Evolutionary conservation across 2,113 vertebrate species (phyloP), one percentile per base, ranked within the genome.

Genomic region (Eublepharis macularius): DNA sequence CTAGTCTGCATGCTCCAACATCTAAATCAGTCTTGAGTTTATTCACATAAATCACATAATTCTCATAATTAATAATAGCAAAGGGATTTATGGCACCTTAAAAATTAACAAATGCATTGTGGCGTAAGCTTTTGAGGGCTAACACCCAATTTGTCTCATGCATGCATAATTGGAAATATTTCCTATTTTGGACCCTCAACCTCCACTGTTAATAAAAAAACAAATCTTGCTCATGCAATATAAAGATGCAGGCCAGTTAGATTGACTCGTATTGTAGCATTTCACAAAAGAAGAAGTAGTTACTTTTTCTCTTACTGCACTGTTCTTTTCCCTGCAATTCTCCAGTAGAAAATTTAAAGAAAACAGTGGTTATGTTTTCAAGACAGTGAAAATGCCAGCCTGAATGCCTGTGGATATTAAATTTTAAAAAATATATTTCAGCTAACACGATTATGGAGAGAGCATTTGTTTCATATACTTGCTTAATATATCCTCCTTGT

Each of bases 391-490:
- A 2, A 13, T 0, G 0, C 6, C 1, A 21, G 36, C 43, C 0
- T 13, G 76, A 83, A 83, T 85, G 45, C 2, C 8, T 80, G 45
- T 21, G n/a, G 21, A 82, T 86, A 75, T 39, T 87, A 24, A 13
- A 83, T 68, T 81, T 60, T 84, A 57, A 91, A 89, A 17, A 63
- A 10, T 73, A 54, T 89, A 80, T 93, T 90, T 83, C 36, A 84
- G 17, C 86, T 87, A 76, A 68, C 16, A 14, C 9, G 43, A 11
- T 72, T 86, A 77, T 73, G 7, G 1, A 82, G 1, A 81, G 60
- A 83, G 29, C 60, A 86, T 74, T 81, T 91, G 92, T 57, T 91
- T 65, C 43, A 2, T 88, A 6, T 7, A 87, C 2, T 84, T 88
- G 2, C 74, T 94, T 91, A 78, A 85, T 86, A 41, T 89, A n/a